phyloP scores from a whole-genome alignment of 2,113 vertebrate species.

The Gopherus evgoodei region DNA sequence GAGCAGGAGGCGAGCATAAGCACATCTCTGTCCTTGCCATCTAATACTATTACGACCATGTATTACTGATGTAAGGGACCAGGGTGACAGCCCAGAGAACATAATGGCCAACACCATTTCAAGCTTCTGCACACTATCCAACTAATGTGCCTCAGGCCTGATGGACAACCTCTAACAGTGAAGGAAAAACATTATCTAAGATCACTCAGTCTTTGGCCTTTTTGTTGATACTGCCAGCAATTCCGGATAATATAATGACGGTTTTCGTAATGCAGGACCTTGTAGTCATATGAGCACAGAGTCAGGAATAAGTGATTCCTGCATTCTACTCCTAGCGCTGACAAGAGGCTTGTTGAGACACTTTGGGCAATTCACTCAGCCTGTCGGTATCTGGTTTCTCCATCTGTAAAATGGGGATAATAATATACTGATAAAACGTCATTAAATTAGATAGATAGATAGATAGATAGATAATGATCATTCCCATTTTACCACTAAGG shows the following conservation, averaged over 20 bases:
- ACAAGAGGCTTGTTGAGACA: neutral
- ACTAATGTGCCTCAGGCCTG: neutral
- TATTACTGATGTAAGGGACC: neutral
- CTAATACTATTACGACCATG: neutral
- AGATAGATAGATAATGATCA: neutral
- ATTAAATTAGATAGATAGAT: no score
- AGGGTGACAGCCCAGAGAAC: neutral
- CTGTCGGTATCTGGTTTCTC: neutral
- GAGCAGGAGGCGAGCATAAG: neutral
- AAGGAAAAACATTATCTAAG: neutral
- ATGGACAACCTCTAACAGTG: neutral
- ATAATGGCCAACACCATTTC: neutral
- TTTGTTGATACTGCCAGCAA: neutral
- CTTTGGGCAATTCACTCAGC: neutral
- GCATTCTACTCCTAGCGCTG: neutral
- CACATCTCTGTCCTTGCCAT: neutral
- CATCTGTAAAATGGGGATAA: neutral
- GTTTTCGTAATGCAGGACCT: neutral
- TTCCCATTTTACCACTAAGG: neutral
- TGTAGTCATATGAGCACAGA: neutral
- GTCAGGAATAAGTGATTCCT: neutral
- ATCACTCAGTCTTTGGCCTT: neutral
- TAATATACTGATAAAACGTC: neutral
- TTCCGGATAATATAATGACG: neutral
- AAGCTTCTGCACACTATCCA: neutral